These are phyloP conservation scores for Apis florea DNA, from an alignment of 1,140 invertebrate species.

Conservation along the genomic window DNA sequence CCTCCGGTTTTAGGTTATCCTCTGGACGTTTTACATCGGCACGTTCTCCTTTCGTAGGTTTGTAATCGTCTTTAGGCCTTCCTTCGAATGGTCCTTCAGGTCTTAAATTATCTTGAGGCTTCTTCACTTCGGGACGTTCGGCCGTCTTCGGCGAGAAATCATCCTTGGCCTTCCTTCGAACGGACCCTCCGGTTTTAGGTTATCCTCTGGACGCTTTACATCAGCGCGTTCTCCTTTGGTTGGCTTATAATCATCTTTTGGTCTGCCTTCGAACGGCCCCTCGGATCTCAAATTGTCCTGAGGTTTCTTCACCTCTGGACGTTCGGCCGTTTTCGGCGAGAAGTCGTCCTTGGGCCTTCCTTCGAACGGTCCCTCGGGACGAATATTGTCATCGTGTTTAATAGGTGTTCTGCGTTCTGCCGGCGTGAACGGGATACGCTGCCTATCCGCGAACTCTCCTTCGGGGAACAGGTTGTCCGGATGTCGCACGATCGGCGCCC, in stretches of 20 bases:
- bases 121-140: conserved; percentile 57
- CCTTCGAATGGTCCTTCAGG: conserved; percentile 80
- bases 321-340: conserved; percentile 54
- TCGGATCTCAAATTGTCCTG: conserved; percentile 78
- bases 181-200: conserved; percentile 64
- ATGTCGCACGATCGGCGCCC: conserved; percentile 74
- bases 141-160: conserved; percentile 64
- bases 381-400: conserved; percentile 80
- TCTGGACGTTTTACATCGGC: conserved; percentile 74
- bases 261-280: conserved; percentile 81
- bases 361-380: conserved; percentile 81
- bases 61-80: conserved; percentile 80
- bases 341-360: conserved; percentile 79
- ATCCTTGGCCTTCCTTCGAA: background rate
- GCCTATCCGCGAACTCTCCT: conserved; percentile 78
- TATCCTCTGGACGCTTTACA: conserved; percentile 77
- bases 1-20: conserved; percentile 80
- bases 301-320: conserved; percentile 47
- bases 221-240: conserved; percentile 66
- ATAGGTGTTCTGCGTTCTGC: conserved; percentile 83
- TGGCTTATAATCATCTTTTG: too few species aligned
- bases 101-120: conserved; percentile 76
- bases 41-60: conserved; percentile 81
- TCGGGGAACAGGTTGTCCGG: conserved; percentile 83
- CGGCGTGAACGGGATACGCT: conserved; percentile 66